Base-by-base conservation (phyloP, 2,888 invertebrate genomes). In the Drosophila greeni region DNA sequence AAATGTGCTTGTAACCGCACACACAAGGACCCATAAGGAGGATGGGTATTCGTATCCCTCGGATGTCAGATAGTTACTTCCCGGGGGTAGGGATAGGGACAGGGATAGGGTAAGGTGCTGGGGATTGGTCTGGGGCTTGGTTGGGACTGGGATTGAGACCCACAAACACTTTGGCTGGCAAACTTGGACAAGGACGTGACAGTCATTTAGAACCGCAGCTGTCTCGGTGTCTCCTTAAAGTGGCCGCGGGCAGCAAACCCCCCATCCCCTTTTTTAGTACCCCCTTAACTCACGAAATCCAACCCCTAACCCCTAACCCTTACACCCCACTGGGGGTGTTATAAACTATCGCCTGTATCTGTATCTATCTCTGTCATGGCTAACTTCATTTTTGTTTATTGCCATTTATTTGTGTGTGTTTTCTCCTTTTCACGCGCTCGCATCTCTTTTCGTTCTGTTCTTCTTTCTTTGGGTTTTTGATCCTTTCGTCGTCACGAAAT, bases 321-420 rank as follows among this genome's bases (percentile, higher is more conserved):
- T n/a, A 26, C 24, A 24, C 37, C 34, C 39, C 20, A 14, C 1
- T 24, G 24, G 3, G 3, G 60, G 14, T 48, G 58, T 57, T 67
- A 49, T 49, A 55, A 75, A 75, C 75, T 81, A 73, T 74, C 74
- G 64, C 70, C n/a, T n/a, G n/a, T 75, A 65, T 74, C 77, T 60
- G 40, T 74, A 70, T 82, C 75, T 84, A 69, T 84, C 66, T 82
- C 85, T 80, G 53, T 67, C 70, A 67, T 70, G 47, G 84, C 84
- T 86, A 86, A 84, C 74, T 85, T 84, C 74, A 82, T 86, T 85
- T 82, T 75, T 72, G 73, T 85, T 86, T 79, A 79, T 84, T 82
- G 79, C 76, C 74, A 74, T 84, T 82, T 81, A 81, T 81, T 81
- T 75, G 81, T 47, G 78, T 70, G 66, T 70, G 74, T 74, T n/a